Conservation (phyloP, 2,797 vertebrate species). For the Poecilia gillii region DNA sequence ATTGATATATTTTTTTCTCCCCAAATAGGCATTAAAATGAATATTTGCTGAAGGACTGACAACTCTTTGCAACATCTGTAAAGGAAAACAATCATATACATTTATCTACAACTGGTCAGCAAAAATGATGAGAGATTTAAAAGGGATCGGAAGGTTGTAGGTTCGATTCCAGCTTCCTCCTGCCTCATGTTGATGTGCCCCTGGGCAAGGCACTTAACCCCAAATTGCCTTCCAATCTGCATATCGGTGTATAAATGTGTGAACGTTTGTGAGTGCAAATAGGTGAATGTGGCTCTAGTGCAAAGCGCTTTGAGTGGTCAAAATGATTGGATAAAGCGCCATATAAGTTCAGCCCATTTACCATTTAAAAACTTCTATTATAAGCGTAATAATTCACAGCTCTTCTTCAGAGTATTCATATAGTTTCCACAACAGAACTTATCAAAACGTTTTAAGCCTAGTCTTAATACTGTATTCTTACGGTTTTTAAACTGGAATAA, state of each 20-base stretch:
- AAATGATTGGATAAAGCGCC: too few relatives aligned
- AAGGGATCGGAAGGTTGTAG: background rate
- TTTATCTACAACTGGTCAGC: background rate
- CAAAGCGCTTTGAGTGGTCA: too few relatives aligned
- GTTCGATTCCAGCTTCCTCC: too few relatives aligned
- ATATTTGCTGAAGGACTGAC: background rate
- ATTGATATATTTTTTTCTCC: background rate
- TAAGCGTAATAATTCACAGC: background rate
- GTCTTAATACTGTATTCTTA: background rate
- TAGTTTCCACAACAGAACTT: background rate
- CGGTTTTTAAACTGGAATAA: background rate
- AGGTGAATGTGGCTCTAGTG: too few relatives aligned
- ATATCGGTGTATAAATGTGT: too few relatives aligned
- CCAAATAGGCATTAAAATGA: background rate
- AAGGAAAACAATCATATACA: background rate
- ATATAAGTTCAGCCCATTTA: too few relatives aligned
- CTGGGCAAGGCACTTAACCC: too few relatives aligned
- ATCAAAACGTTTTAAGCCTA: background rate
- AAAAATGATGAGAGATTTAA: background rate
- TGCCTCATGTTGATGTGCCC: too few relatives aligned
- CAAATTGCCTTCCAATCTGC: too few relatives aligned
- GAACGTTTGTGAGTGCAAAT: too few relatives aligned
- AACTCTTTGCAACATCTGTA: background rate
- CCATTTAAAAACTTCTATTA: background rate
- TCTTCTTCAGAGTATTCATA: background rate